phyloP scores from a whole-genome alignment of 2,888 invertebrate genomes.

The Cabera pusaria region DNA sequence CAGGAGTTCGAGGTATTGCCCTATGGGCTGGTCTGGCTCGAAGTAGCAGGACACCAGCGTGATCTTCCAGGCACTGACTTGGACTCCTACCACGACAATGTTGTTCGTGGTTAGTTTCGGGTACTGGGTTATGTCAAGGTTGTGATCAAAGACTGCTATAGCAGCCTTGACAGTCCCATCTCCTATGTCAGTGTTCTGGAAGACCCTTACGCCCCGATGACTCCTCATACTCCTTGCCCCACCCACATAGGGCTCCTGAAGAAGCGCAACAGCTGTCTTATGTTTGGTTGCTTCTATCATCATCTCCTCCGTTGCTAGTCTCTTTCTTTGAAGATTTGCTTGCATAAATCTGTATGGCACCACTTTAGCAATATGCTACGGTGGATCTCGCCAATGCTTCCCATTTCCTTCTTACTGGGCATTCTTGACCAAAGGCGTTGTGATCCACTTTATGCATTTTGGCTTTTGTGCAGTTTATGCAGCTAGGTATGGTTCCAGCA shows the following conservation, averaged over 20 bases:
- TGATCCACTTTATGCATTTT: slow-evolving; percentile 4
- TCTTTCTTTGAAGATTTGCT: neutral
- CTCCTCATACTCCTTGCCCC: no score
- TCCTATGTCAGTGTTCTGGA: neutral
- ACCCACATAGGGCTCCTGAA: neutral
- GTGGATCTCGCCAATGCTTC: slow-evolving; percentile 15
- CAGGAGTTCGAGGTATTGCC: no score
- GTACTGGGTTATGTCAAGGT: no score
- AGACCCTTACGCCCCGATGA: no score
- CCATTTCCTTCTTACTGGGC: slow-evolving; percentile 9
- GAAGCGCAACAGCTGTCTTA: neutral
- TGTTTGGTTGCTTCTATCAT: neutral
- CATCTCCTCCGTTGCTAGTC: neutral
- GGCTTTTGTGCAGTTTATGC: no score
- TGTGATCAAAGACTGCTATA: no score
- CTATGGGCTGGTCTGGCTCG: no score
- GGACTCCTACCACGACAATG: no score
- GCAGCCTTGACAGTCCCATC: neutral
- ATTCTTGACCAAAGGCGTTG: slow-evolving; percentile 2
- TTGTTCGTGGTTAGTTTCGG: neutral
- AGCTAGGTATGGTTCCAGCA: no score
- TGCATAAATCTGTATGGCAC: neutral
- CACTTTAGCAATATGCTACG: slow-evolving; percentile 19
- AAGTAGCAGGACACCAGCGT: no score
- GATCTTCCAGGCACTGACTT: no score